Conservation (phyloP, 2,797 vertebrate species). For the Cuniculus paca region DNA sequence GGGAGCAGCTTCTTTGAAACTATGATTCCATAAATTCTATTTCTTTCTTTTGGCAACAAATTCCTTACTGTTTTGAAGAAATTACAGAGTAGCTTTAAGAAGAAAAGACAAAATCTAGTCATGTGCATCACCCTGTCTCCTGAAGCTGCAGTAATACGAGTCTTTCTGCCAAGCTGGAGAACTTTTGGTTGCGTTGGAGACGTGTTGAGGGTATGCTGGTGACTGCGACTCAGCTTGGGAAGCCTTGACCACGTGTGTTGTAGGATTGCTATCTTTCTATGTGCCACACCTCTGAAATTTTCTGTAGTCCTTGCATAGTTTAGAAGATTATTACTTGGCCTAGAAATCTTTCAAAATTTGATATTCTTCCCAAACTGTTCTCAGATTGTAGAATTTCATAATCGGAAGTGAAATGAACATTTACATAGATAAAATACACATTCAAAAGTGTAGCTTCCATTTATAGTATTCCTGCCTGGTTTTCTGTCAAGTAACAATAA, state of each 20-base stretch:
- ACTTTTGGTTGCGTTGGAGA: background rate
- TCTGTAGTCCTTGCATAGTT: background rate
- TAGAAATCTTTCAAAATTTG: slow-evolving; percentile 47
- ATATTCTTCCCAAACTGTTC: background rate
- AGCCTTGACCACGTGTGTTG: background rate
- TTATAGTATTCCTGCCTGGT: background rate
- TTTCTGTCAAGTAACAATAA: background rate
- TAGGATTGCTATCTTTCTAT: background rate
- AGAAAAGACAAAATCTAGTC: background rate
- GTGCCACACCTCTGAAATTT: background rate
- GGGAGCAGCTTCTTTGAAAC: slow-evolving; percentile 58
- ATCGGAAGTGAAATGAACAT: slow-evolving; percentile 15
- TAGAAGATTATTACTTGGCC: background rate
- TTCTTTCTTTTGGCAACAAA: slow-evolving; percentile 38
- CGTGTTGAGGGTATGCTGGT: background rate
- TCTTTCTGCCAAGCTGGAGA: slow-evolving; percentile 13
- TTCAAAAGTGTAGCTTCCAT: background rate
- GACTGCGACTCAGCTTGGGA: background rate
- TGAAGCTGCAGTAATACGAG: background rate
- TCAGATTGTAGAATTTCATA: background rate
- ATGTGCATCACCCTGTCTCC: background rate
- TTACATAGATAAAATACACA: background rate
- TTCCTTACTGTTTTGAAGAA: slow-evolving; percentile 48
- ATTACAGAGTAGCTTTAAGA: background rate
- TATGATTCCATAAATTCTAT: slow-evolving; percentile 31